A percentile compares a stretch with the other conserved stretches of the same genome.
Conservation (phyloP, 2,888 invertebrate genomes). For the Polyploca ridens region DNA sequence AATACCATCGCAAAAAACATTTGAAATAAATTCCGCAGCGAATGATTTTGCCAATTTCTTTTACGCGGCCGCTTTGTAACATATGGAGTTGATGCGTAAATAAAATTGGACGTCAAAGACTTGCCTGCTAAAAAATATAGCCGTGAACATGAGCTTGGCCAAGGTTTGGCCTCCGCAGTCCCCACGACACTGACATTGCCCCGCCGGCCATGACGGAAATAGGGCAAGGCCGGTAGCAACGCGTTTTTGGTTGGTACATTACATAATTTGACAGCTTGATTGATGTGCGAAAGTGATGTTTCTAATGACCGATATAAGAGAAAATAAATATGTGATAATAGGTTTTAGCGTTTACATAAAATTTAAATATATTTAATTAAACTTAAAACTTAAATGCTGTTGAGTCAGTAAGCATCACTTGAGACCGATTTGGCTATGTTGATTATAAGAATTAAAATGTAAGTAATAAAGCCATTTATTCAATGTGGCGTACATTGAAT, state of each 20-base stretch:
- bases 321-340: too few relatives aligned
- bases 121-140: constrained; percentile 13
- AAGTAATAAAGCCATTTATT: too few relatives aligned
- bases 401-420: too few relatives aligned
- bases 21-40: background rate
- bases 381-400: too few relatives aligned
- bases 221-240: constrained; percentile 52
- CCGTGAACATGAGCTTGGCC: constrained; percentile 18
- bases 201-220: constrained; percentile 52
- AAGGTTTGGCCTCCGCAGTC: constrained; percentile 19
- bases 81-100: background rate
- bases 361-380: too few relatives aligned
- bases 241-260: constrained; percentile 31
- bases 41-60: constrained; percentile 4
- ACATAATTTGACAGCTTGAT: constrained; percentile 39
- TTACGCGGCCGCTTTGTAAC: background rate
- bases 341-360: too few relatives aligned
- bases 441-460: too few relatives aligned
- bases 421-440: too few relatives aligned
- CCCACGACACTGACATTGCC: constrained; percentile 62
- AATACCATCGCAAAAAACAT: background rate
- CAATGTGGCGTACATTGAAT: too few relatives aligned
- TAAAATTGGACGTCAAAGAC: background rate
- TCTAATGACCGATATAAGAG: constrained; percentile 13
- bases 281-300: constrained; percentile 28